Conservation (phyloP, 2,888 invertebrate genomes). For the Spisula subtruncata region DNA sequence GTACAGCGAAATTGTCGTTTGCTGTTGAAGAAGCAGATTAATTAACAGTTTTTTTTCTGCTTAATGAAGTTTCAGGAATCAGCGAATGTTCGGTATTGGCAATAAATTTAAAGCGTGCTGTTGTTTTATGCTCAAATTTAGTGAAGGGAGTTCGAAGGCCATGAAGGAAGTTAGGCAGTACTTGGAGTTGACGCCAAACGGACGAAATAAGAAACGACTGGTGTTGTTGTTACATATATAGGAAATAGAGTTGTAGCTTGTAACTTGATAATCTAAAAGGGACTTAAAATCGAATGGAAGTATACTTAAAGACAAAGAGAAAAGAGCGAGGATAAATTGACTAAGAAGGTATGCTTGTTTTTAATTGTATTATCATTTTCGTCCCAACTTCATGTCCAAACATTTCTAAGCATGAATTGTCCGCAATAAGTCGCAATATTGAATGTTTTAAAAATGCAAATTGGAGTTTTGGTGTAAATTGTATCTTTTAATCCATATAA, state of each 20-base stretch:
- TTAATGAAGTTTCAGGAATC: neutral
- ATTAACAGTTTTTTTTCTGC: neutral
- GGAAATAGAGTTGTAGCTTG: neutral
- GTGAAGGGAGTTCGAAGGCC: neutral
- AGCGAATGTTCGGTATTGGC: neutral
- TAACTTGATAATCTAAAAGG: neutral
- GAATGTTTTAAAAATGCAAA: too few relatives aligned
- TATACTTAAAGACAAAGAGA: constrained; percentile 9
- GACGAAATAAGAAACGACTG: neutral
- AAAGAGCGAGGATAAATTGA: neutral
- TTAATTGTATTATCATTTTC: neutral
- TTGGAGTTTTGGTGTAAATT: too few relatives aligned
- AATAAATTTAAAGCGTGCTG: neutral
- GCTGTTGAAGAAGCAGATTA: neutral
- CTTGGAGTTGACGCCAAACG: constrained; percentile 19
- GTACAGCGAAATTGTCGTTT: constrained; percentile 21
- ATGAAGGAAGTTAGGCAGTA: neutral
- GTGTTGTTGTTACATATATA: neutral
- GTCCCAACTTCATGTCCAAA: neutral
- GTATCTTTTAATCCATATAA: too few relatives aligned
- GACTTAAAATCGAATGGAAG: constrained; percentile 15
- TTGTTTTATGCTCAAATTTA: neutral
- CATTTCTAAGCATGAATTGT: neutral
- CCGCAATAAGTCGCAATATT: too few relatives aligned
- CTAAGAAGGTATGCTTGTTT: neutral